These are phyloP conservation scores for Heliconius ethilla DNA, from an alignment of 2,888 invertebrate genomes.

Conservation along the genomic window DNA sequence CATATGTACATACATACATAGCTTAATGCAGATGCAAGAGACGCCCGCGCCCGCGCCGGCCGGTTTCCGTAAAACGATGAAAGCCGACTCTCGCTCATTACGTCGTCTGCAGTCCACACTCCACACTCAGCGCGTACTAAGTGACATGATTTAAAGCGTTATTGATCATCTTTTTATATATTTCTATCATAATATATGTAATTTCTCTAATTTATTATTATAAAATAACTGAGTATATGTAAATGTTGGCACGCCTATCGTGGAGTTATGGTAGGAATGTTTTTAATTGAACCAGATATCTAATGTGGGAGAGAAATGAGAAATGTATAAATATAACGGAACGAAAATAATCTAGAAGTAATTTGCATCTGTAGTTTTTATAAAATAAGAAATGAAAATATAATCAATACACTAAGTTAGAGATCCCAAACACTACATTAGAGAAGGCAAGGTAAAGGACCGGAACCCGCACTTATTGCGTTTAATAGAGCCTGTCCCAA, in stretches of 20 bases:
- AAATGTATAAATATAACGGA: no score
- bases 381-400: no score
- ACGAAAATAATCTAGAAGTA: no score
- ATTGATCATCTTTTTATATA: constrained; percentile 2
- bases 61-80: constrained; percentile 51
- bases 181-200: not conserved
- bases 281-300: not conserved
- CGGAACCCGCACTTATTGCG: not conserved
- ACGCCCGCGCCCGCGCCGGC: constrained; percentile 34
- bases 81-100: constrained; percentile 48
- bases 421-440: no score
- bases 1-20: not conserved
- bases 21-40: constrained; percentile 32
- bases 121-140: constrained; percentile 33
- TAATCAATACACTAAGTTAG: no score
- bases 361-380: no score
- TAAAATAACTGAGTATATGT: not conserved
- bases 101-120: constrained; percentile 6
- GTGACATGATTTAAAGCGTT: constrained; percentile 22
- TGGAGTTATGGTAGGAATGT: not conserved
- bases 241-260: not conserved
- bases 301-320: not conserved
- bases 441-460: no score
- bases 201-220: constrained; percentile 3
- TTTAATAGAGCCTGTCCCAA: not conserved